Conservation (phyloP, 2,113 vertebrate genomes). For the Onychostruthus taczanowskii region DNA sequence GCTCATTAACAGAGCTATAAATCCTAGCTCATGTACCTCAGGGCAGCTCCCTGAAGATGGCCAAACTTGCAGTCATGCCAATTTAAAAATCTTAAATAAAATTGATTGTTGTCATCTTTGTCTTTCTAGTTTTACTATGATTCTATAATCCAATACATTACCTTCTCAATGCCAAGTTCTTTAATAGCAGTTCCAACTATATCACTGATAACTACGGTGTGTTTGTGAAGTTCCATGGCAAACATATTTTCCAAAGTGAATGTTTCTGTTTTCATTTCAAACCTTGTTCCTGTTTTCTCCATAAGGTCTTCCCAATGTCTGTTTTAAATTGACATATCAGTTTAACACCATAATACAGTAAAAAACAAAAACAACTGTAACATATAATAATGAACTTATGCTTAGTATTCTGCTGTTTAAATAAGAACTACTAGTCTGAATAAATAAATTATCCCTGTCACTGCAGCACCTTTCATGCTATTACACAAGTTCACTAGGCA, state of each 20-base stretch:
- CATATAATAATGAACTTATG: not conserved
- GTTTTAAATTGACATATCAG: not conserved
- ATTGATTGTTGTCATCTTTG: not conserved
- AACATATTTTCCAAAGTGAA: conserved; percentile 98
- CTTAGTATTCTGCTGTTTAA: not conserved
- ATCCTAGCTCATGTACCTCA: not conserved
- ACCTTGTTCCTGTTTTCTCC: conserved; percentile 82
- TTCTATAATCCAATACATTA: not conserved
- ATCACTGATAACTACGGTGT: conserved; percentile 81
- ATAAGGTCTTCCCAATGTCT: conserved; percentile 96
- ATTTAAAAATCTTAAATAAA: not conserved
- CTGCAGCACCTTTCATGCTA: not conserved
- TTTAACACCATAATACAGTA: not conserved
- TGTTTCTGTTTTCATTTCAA: conserved; percentile 86
- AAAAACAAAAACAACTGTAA: not conserved
- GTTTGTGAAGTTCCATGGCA: conserved; percentile 89
- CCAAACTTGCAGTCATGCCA: not conserved
- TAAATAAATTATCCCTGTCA: not conserved
- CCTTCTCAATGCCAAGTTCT: conserved; percentile 94
- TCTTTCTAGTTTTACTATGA: not conserved
- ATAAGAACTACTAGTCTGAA: not conserved
- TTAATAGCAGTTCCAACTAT: conserved; percentile 89
- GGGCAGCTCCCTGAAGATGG: not conserved
- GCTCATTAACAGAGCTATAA: not conserved
- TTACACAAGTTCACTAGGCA: not conserved